Conservation (phyloP, 2,113 vertebrate genomes). For the Gymnogyps californianus region DNA sequence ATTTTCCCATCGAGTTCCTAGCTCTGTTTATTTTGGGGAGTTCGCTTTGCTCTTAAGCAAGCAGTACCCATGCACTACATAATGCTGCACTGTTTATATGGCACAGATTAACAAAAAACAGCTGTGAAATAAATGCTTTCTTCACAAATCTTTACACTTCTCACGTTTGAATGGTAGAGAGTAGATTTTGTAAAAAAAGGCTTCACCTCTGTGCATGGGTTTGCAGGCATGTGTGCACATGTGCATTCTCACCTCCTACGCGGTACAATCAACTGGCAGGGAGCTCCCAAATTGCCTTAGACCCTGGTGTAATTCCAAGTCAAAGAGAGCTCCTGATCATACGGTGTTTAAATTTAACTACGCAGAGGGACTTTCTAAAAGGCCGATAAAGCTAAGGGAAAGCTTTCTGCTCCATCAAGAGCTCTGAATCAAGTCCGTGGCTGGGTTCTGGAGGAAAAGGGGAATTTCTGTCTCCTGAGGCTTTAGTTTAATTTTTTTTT, state of each 20-base stretch:
- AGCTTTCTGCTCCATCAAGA: not conserved
- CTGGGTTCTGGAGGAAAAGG: not conserved
- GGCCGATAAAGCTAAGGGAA: not conserved
- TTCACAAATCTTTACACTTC: not conserved
- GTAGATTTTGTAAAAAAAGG: not conserved
- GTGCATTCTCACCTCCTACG: not conserved
- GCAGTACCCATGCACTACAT: not conserved
- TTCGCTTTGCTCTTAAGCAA: not conserved
- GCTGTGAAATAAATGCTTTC: not conserved
- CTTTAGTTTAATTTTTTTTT: not conserved
- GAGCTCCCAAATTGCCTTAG: not conserved
- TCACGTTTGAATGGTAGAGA: fast-evolving
- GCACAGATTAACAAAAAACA: not conserved
- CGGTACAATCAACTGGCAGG: not conserved
- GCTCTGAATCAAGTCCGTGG: not conserved
- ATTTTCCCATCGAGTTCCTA: not conserved
- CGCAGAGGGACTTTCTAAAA: not conserved
- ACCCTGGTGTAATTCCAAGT: not conserved
- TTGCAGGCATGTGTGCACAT: not conserved
- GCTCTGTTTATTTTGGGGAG: not conserved
- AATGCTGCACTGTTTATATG: not conserved
- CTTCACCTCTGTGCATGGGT: not conserved
- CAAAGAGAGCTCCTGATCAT: not conserved
- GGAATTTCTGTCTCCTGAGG: not conserved
- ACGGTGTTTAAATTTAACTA: not conserved